A percentile compares a stretch with the other conserved stretches of the same genome.
These are phyloP conservation scores for Tiliqua scincoides DNA, from an alignment of 2,113 vertebrate species.

Conservation along the genomic window DNA sequence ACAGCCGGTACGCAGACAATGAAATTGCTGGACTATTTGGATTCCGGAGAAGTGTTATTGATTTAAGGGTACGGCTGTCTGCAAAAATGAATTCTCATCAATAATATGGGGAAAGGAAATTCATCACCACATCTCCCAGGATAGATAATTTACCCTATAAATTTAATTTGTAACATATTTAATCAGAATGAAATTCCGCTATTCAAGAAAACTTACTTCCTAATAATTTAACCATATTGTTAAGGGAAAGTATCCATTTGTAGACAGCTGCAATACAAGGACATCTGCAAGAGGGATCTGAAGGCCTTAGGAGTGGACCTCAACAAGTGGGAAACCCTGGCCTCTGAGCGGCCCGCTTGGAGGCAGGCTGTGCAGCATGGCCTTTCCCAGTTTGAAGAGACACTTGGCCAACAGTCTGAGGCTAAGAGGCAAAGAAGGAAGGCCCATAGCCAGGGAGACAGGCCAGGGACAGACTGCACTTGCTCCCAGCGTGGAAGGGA, in stretches of 20 bases:
- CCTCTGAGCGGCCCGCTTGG: no score
- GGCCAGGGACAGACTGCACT: no score
- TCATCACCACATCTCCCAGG: not conserved
- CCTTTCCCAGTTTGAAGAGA: no score
- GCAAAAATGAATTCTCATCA: conserved; percentile 25
- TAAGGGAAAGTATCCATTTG: not conserved
- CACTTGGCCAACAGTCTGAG: no score
- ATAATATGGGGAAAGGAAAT: not conserved
- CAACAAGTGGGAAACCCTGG: no score
- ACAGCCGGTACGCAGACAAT: conserved; percentile 11
- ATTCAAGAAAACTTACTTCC: not conserved
- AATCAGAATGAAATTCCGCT: not conserved
- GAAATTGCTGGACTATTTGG: not conserved
- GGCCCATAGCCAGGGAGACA: no score
- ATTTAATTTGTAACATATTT: conserved; percentile 36
- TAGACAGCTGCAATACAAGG: no score
- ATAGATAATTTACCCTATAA: conserved; percentile 5
- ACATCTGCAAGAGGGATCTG: no score
- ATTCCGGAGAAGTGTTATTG: not conserved
- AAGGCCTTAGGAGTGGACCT: no score
- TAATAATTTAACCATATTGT: not conserved
- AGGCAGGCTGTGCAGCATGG: no score
- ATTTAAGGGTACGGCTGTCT: conserved; percentile 30
- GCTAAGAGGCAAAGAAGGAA: no score
- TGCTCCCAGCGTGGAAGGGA: no score